Conservation (phyloP, 2,797 vertebrate genomes). For the Cyprinodon diabolis region DNA sequence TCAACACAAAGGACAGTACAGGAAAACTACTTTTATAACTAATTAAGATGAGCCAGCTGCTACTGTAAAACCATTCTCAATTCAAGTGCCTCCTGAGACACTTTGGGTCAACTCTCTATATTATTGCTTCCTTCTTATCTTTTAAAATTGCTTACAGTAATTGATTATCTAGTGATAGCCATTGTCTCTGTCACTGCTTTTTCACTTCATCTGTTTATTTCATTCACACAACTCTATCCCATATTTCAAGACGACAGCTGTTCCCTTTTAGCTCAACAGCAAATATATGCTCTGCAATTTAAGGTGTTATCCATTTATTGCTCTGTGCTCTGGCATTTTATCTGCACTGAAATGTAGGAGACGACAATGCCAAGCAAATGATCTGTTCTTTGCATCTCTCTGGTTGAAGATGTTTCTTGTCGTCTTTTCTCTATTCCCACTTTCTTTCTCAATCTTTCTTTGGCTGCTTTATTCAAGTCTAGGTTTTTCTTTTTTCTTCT, state of each 20-base stretch:
- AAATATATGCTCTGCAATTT: constrained; percentile 25
- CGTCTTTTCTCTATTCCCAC: constrained; percentile 25
- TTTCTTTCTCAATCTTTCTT: constrained; percentile 16
- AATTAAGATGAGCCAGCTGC: not conserved
- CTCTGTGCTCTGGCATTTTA: constrained; percentile 35
- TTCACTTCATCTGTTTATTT: constrained; percentile 1
- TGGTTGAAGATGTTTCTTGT: constrained; percentile 16
- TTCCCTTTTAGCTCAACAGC: constrained; percentile 30
- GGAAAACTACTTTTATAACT: not conserved
- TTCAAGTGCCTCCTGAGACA: not conserved
- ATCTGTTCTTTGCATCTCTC: constrained; percentile 30
- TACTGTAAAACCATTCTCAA: not conserved
- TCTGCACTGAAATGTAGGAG: constrained; percentile 28
- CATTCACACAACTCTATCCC: constrained; percentile 7
- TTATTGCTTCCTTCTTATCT: not conserved
- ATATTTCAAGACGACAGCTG: constrained; percentile 29
- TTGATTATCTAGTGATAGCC: not conserved
- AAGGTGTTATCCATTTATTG: constrained; percentile 50
- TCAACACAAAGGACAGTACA: not conserved
- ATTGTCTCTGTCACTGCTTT: constrained; percentile 2
- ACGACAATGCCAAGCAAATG: constrained; percentile 11
- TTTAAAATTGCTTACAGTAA: not conserved
- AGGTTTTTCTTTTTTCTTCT: constrained; percentile 9
- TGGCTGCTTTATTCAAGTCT: constrained; percentile 7
- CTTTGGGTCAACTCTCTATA: not conserved